A percentile compares a stretch with the other conserved stretches of the same genome.
phyloP scores from a whole-genome alignment of 2,797 vertebrate species.

The Danio tinwini region DNA sequence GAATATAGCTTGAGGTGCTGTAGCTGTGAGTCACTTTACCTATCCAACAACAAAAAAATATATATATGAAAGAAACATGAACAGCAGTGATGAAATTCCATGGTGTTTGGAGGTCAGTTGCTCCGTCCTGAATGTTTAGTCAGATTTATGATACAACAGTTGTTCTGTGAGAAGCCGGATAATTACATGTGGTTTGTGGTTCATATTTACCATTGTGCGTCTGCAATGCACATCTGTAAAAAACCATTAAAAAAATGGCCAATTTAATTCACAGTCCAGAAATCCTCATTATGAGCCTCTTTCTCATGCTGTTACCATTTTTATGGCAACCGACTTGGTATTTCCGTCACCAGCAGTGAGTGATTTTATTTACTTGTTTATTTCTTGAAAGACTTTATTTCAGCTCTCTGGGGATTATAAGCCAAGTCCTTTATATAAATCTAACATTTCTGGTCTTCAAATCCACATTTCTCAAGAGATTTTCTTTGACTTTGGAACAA shows the following conservation, averaged over 20 bases:
- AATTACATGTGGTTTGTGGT: slow-evolving; percentile 3
- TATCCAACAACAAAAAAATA: background rate
- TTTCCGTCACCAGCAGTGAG: slow-evolving; percentile 32
- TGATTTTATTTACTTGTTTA: slow-evolving; percentile 55
- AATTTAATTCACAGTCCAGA: slow-evolving; percentile 50
- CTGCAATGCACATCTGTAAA: slow-evolving; percentile 12
- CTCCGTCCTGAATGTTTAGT: background rate
- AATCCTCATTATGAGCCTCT: slow-evolving; percentile 39
- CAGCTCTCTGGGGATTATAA: slow-evolving; percentile 13
- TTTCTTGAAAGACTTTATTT: slow-evolving; percentile 45
- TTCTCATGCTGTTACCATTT: slow-evolving; percentile 25
- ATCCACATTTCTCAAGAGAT: slow-evolving; percentile 28
- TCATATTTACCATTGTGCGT: slow-evolving; percentile 2
- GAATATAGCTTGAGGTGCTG: slow-evolving; percentile 8
- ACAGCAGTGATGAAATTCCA: background rate
- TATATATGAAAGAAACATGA: background rate
- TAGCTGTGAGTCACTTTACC: background rate
- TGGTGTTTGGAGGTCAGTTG: background rate
- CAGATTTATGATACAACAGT: background rate
- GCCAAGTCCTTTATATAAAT: background rate
- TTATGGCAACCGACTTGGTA: slow-evolving; percentile 18
- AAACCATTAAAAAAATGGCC: slow-evolving; percentile 17
- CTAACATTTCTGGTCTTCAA: background rate
- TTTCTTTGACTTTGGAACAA: slow-evolving; percentile 8
- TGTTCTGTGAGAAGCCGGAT: background rate